Percentiles rank a stretch among this genome's conserved stretches.
phyloP scores from a whole-genome alignment of 2,888 invertebrate genomes.

The Apomyelois bistriatella region DNA sequence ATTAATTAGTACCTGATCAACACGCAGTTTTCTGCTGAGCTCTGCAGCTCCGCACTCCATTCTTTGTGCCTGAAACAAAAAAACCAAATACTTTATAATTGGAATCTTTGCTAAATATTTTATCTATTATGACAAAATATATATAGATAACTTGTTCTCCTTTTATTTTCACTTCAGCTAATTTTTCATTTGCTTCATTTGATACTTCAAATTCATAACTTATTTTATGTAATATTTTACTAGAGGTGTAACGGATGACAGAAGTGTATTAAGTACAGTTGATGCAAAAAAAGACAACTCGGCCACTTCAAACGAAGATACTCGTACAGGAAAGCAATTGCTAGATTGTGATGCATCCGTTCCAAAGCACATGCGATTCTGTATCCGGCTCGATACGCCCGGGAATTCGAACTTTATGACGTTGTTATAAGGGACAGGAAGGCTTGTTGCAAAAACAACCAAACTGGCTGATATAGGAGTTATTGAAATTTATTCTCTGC shows the following conservation, averaged over 20 bases:
- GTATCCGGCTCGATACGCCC: slow-evolving; percentile 23
- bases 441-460: background rate
- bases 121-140: too few species aligned
- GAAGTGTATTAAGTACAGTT: slow-evolving; percentile 19
- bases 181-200: too few species aligned
- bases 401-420: slow-evolving; percentile 28
- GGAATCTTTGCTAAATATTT: too few species aligned
- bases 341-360: slow-evolving; percentile 47
- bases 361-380: slow-evolving; percentile 27
- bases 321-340: slow-evolving; percentile 56
- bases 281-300: slow-evolving; percentile 27
- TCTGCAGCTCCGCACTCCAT: slow-evolving; percentile 71
- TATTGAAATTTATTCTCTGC: slow-evolving; percentile 26
- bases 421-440: slow-evolving; percentile 23
- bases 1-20: slow-evolving; percentile 76
- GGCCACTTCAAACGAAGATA: slow-evolving; percentile 36
- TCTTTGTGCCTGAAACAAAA: slow-evolving; percentile 69
- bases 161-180: too few species aligned
- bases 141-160: too few species aligned
- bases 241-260: background rate
- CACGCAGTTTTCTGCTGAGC: slow-evolving; percentile 66
- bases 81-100: background rate
- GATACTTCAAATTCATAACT: too few species aligned
- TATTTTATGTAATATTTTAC: too few species aligned
- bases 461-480: slow-evolving; percentile 6